Conservation (phyloP, 2,797 vertebrate species). For the Ispidina picta region DNA sequence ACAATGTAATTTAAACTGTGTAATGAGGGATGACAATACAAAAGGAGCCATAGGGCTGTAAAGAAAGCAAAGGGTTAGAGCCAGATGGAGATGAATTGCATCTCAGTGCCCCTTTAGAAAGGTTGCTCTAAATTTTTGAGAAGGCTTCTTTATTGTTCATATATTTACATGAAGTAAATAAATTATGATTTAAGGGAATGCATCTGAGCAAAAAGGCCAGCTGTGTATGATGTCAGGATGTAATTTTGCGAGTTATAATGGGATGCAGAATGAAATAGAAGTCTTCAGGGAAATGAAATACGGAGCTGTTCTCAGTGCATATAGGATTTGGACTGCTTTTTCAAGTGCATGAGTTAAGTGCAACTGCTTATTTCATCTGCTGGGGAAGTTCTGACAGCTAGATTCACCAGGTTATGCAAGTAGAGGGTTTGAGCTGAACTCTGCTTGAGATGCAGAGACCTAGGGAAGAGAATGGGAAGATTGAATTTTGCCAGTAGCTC, state of each 20-base stretch:
- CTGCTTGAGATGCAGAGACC: not conserved
- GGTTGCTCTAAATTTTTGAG: not conserved
- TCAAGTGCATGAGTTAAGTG: not conserved
- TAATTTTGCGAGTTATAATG: not conserved
- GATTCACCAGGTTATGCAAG: not conserved
- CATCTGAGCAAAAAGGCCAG: not conserved
- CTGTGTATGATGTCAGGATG: not conserved
- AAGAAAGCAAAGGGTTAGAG: not conserved
- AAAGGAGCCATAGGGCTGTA: not conserved
- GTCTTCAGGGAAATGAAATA: not conserved
- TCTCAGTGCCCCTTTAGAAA: not conserved
- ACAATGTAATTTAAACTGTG: not conserved
- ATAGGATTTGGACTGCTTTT: not conserved
- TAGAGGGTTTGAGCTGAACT: not conserved
- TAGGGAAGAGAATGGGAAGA: not conserved
- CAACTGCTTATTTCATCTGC: not conserved
- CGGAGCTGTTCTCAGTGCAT: accelerated
- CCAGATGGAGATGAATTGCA: not conserved
- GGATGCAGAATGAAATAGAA: not conserved
- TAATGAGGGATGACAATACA: not conserved
- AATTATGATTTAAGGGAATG: not conserved
- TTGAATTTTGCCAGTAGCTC: not conserved
- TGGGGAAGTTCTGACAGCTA: not conserved
- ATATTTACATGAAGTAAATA: constrained; percentile 13
- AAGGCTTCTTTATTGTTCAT: not conserved